Evolutionary conservation across 2,888 invertebrate genomes (phyloP).

Genomic region (Phymatocera aterrima): DNA sequence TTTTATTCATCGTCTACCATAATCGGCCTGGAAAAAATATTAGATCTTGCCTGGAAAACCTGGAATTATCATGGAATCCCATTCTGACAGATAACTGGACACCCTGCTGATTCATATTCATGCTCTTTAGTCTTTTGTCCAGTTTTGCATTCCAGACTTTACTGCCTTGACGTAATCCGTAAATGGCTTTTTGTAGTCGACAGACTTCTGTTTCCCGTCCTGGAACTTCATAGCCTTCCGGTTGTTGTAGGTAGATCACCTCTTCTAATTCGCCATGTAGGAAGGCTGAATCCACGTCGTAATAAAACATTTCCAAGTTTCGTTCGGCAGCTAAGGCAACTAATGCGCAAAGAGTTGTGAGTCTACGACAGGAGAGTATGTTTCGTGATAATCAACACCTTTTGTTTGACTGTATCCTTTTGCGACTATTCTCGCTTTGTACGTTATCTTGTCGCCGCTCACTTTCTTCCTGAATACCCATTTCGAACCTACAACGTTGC

Average conservation of each 20-base stretch:
- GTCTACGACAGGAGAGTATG: conserved; percentile 29
- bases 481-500: not conserved
- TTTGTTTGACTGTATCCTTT: conserved; percentile 46
- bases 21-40: too few species aligned
- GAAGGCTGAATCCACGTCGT: not conserved
- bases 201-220: not conserved
- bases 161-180: not conserved
- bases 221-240: not conserved
- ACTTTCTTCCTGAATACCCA: conserved; percentile 48
- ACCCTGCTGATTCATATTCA: not conserved
- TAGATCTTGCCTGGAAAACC: too few species aligned
- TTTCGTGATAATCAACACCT: not conserved
- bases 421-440: conserved; percentile 47
- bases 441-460: conserved; percentile 31
- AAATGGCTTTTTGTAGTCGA: not conserved
- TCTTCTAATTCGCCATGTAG: not conserved
- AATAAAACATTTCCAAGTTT: not conserved
- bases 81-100: conserved; percentile 49
- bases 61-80: too few species aligned
- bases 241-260: conserved; percentile 2
- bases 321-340: not conserved
- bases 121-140: not conserved
- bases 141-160: not conserved
- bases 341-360: conserved; percentile 8
- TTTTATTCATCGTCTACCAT: too few species aligned